phyloP scores from a whole-genome alignment of 2,113 vertebrate species.

The Hemiscyllium ocellatum region DNA sequence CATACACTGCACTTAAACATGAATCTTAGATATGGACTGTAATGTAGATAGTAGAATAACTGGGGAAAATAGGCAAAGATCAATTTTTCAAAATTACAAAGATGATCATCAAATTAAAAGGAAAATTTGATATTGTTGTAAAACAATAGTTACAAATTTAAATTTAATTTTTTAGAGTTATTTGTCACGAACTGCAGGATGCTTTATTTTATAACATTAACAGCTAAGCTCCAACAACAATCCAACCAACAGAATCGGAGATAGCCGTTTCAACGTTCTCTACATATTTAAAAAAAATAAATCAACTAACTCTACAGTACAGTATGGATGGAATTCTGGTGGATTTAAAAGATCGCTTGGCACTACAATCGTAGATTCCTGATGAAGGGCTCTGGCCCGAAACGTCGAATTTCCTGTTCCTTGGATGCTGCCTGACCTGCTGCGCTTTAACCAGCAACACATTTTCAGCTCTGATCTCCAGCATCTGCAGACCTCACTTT shows the following conservation, averaged over 20 bases:
- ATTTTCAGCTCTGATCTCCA: too few species aligned
- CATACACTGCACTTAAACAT: neutral
- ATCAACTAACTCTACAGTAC: too few species aligned
- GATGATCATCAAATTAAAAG: neutral
- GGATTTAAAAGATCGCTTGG: too few species aligned
- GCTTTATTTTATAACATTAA: neutral
- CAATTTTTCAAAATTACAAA: neutral
- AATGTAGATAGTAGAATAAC: neutral
- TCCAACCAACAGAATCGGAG: neutral
- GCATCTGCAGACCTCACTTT: too few species aligned
- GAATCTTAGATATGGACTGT: neutral
- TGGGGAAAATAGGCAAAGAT: neutral
- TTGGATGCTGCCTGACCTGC: too few species aligned
- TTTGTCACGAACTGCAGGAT: neutral
- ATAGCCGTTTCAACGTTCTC: neutral
- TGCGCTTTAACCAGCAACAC: too few species aligned
- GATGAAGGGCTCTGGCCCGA: too few species aligned
- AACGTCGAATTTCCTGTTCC: too few species aligned
- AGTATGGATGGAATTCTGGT: too few species aligned
- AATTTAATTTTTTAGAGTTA: neutral
- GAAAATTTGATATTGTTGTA: neutral
- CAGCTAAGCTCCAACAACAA: neutral
- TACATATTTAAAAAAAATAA: neutral
- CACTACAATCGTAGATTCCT: too few species aligned
- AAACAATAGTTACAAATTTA: neutral